Base-by-base conservation (phyloP, 2,888 invertebrate genomes). In the Eristalis arbustorum region DNA sequence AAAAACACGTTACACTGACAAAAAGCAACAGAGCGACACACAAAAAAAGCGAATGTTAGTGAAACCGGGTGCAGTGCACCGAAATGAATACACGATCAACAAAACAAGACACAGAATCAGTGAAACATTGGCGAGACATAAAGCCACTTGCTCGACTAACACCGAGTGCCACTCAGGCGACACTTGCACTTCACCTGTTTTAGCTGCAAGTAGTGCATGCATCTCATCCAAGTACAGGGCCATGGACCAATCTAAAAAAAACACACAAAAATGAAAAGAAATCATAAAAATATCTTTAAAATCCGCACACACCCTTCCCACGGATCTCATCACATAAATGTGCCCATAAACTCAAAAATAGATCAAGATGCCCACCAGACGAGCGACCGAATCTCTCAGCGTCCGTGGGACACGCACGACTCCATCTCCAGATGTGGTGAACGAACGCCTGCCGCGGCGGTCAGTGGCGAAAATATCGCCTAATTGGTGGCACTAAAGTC, bases 401-500 rank as follows among this genome's bases (percentile, higher is more conserved):
- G 57, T 23, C 23, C 23, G 23, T 23, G 22, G 57, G 22, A 23
- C 14, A 42, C 64, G 11, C 56, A 66, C 42, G 14, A 67, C 63
- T 63, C 23, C 23, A 72, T 42, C 22, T 49, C 66, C 61, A 73
- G 69, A 69, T 79, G 76, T 31, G 31, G 31, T 31, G 31, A 10
- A 31, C 28, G 28, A 8, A 31, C 28, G 28, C 0, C 18, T n/a
- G 63, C 37, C 31, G 57, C 14, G 25, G 6, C 18, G 59, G 40
- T 42, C 66, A 61, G 78, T 75, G 82, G 78, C 74, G 40, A 74
- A 28, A 69, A 42, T 71, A 25, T 14, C 74, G 71, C 78, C 72
- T 79, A 83, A 83, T 87, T 73, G 75, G 71, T 83, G 68, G 71
- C 62, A 75, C 67, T 87, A 79, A 87, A 87, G 25, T 64, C 79